Evolutionary conservation across 1,140 invertebrate species (phyloP), one percentile per base, ranked within the genome.

Genomic region (Ladona fulva): DNA sequence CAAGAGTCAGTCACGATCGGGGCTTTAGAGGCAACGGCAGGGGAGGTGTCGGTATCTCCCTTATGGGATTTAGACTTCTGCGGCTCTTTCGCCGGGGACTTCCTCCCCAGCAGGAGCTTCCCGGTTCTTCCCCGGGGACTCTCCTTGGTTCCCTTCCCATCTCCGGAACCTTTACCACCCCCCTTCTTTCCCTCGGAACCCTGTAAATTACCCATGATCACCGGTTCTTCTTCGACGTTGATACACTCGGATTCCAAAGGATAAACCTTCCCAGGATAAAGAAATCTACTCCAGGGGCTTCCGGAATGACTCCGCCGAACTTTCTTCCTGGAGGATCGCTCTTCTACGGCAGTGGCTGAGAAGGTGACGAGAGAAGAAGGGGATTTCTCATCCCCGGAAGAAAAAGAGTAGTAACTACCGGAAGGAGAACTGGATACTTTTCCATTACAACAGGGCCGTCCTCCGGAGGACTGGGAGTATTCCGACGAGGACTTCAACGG

Each of bases 1-100:
- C 86, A 87, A 3, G 85, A 86, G 74, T 87, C 86, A n/a, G 86
- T 87, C 29, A 87, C 85, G 77, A 87, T 81, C 24, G 83, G 80
- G 3, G 52, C 52, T 5, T 66, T 1, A 6, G 52, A 74, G 81
- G 82, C 7, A 79, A 77, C 0, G 79, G 82, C 7, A 79, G 77
- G 0, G 79, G 77, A 22, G 76, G 78, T 0, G 25, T 77, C 73
- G 14, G 52, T 12, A 22, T 22, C 52, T 66, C 52, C 52, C 12
- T 66, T 66, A 22, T 22, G 29, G 29, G 8, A 8, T 8, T 37
- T 22, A 3, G 52, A 16, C 12, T 66, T 66, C n/a, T 66, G 52
- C 52, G 3, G 52, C 12, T 66, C 52, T 12, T 66, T 66, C 5
- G 52, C 52, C 14, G 52, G 52, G 14, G 52, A 66, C 52, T 66